Conservation (phyloP, 92 coral and sea anemone species). For the Epizoanthus rinbou region DNA sequence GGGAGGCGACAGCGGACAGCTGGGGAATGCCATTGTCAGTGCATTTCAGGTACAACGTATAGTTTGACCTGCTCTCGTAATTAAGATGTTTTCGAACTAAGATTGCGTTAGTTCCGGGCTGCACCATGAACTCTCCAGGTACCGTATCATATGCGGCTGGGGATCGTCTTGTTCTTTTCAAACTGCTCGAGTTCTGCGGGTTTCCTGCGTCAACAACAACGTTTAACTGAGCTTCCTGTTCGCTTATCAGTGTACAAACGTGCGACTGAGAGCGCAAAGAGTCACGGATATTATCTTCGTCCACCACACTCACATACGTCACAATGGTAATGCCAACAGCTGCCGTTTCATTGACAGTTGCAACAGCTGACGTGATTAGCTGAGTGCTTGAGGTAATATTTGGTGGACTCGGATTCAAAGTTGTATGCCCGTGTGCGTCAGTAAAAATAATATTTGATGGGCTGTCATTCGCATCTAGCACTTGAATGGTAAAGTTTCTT, state of each 20-base stretch:
- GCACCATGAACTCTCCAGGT: slow-evolving; percentile 63
- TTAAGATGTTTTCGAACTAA: slow-evolving; percentile 59
- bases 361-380: slow-evolving; percentile 53
- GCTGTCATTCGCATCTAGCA: slow-evolving; percentile 64
- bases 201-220: slow-evolving; percentile 56
- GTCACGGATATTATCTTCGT: slow-evolving; percentile 58
- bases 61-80: slow-evolving; percentile 58
- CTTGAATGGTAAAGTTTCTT: slow-evolving; percentile 48
- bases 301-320: slow-evolving; percentile 62
- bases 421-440: slow-evolving; percentile 67
- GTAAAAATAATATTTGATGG: slow-evolving; percentile 65
- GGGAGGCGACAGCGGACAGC: slow-evolving; percentile 54
- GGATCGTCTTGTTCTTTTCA: slow-evolving; percentile 38
- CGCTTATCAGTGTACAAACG: slow-evolving; percentile 63
- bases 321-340: slow-evolving; percentile 66
- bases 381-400: slow-evolving; percentile 44
- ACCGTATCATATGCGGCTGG: slow-evolving; percentile 33
- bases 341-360: slow-evolving; percentile 73
- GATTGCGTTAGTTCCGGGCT: slow-evolving; percentile 73
- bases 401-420: slow-evolving; percentile 61
- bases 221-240: slow-evolving; percentile 61
- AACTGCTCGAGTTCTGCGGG: slow-evolving; percentile 45
- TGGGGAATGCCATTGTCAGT: slow-evolving; percentile 67
- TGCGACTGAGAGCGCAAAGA: slow-evolving; percentile 67
- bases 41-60: slow-evolving; percentile 65